phyloP scores from a whole-genome alignment of 2,888 invertebrate genomes.

The Tyria jacobaeae region DNA sequence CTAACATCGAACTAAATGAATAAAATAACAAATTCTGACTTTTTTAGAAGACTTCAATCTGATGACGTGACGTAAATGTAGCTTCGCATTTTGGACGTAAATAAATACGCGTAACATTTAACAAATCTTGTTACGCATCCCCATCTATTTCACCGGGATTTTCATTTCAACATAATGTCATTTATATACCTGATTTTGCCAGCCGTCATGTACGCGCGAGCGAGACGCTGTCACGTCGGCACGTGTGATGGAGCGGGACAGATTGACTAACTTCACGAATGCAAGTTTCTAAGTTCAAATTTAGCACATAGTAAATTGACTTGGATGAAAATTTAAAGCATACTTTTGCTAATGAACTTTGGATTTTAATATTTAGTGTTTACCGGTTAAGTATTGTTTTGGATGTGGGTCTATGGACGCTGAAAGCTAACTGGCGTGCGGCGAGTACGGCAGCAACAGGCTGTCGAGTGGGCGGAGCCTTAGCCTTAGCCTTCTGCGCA shows the following conservation, averaged over 20 bases:
- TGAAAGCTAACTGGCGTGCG: constrained; percentile 74
- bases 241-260: constrained; percentile 58
- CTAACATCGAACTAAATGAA: neutral
- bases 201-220: constrained; percentile 70
- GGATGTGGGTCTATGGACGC: constrained; percentile 62
- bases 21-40: constrained; percentile 15
- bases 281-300: constrained; percentile 54
- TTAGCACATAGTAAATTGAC: constrained; percentile 45
- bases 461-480: constrained; percentile 76
- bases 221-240: constrained; percentile 62
- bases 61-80: constrained; percentile 16
- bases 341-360: constrained; percentile 34
- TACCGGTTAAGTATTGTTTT: constrained; percentile 53
- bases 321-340: constrained; percentile 30
- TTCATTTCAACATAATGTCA: constrained; percentile 49
- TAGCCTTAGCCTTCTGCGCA: constrained; percentile 74
- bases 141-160: constrained; percentile 36
- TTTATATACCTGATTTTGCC: constrained; percentile 72
- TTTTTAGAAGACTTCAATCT: constrained; percentile 19
- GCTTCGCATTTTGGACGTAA: constrained; percentile 16
- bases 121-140: constrained; percentile 40
- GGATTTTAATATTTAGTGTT: constrained; percentile 36
- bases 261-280: constrained; percentile 55
- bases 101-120: constrained; percentile 28
- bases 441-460: constrained; percentile 79